A percentile compares a stretch with the other conserved stretches of the same genome.
Evolutionary conservation across 2,888 invertebrate species (phyloP).

Genomic region (Lymantria dispar): DNA sequence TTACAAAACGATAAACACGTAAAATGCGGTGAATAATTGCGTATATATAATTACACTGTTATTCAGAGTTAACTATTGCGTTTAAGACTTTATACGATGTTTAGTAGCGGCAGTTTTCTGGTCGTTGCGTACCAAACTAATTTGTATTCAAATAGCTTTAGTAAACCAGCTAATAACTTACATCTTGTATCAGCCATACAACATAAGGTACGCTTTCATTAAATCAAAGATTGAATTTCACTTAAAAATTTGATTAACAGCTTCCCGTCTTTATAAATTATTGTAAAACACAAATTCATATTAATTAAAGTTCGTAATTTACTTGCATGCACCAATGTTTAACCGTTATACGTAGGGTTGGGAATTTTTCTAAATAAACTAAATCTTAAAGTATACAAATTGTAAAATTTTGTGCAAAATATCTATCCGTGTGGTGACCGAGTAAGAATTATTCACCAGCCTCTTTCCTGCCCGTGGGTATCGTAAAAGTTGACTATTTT

Average conservation of each 20-base stretch:
- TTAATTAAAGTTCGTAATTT: slow-evolving; percentile 72
- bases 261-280: slow-evolving; percentile 58
- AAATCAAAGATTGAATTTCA: slow-evolving; percentile 17
- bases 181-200: slow-evolving; percentile 17
- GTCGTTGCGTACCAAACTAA: slow-evolving; percentile 20
- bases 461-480: too few relatives aligned
- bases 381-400: too few relatives aligned
- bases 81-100: neutral
- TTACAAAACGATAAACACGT: neutral
- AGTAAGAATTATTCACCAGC: too few relatives aligned
- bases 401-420: too few relatives aligned
- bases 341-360: slow-evolving; percentile 49
- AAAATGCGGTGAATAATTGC: neutral
- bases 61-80: neutral
- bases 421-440: too few relatives aligned
- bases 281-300: slow-evolving; percentile 56
- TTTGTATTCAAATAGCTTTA: slow-evolving; percentile 29
- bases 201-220: slow-evolving; percentile 15
- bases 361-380: too few relatives aligned
- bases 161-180: slow-evolving; percentile 23
- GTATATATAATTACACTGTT: neutral
- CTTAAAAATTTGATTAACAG: slow-evolving; percentile 38
- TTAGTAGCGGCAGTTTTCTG: slow-evolving; percentile 16
- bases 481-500: too few relatives aligned
- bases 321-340: slow-evolving; percentile 46